Conservation (phyloP, 2,113 vertebrate genomes). For the Guaruba guarouba region DNA sequence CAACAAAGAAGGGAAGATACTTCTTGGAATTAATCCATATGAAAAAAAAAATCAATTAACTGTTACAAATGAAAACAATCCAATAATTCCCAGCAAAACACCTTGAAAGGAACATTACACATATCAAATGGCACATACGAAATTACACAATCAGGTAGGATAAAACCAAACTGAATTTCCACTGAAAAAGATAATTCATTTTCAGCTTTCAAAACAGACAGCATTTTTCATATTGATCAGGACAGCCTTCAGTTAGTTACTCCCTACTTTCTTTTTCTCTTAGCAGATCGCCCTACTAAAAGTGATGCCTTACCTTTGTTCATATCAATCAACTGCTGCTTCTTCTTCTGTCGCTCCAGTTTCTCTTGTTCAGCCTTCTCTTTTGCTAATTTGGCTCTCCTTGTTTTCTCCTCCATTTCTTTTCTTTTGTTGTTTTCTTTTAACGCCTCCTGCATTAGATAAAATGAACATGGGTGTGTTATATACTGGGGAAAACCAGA, state of each 20-base stretch:
- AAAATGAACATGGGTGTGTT: not conserved
- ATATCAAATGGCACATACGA: not conserved
- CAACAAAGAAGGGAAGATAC: not conserved
- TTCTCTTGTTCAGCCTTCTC: slow-evolving; percentile 97
- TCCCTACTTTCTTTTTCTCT: not conserved
- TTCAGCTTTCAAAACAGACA: not conserved
- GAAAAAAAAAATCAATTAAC: not conserved
- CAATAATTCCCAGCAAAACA: not conserved
- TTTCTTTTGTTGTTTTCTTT: slow-evolving; percentile 96
- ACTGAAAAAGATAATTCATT: not conserved
- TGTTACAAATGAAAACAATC: slow-evolving; percentile 8
- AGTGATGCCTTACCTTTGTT: slow-evolving; percentile 88
- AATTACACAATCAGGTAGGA: not conserved
- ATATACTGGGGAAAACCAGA: not conserved
- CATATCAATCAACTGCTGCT: slow-evolving; percentile 97
- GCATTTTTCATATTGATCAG: not conserved
- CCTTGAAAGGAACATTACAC: not conserved
- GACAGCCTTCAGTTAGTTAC: not conserved
- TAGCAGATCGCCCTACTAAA: not conserved
- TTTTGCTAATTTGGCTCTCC: slow-evolving; percentile 94
- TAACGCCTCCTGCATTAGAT: slow-evolving; percentile 83
- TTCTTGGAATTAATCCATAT: slow-evolving; percentile 4
- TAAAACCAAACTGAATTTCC: not conserved
- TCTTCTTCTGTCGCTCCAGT: slow-evolving; percentile 93
- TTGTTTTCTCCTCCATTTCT: slow-evolving; percentile 96